Conservation (phyloP, 2,113 vertebrate genomes). For the Anolis carolinensis region DNA sequence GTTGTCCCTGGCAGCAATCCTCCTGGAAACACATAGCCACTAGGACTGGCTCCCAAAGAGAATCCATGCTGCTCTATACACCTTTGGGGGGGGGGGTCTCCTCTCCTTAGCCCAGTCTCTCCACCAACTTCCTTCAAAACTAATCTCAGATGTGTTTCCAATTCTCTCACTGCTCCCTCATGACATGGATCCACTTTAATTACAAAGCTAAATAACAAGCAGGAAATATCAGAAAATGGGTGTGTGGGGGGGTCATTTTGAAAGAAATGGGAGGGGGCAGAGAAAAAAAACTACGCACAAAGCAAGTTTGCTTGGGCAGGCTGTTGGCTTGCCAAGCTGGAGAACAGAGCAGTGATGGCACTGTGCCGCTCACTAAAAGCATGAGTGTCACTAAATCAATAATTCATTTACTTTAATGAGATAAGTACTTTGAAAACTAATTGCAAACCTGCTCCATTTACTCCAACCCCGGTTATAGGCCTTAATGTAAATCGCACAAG, state of each 20-base stretch:
- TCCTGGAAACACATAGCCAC: not conserved
- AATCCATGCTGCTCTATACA: not conserved
- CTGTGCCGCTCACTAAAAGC: conserved; percentile 88
- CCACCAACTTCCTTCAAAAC: not conserved
- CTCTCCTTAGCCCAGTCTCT: not conserved
- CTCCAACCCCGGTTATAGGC: conserved; percentile 79
- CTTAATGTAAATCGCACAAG: conserved; percentile 83
- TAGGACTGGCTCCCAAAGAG: accelerated
- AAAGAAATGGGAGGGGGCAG: conserved; percentile 22
- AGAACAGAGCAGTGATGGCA: conserved; percentile 81
- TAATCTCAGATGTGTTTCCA: conserved; percentile 1
- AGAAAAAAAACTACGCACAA: not conserved
- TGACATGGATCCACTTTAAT: conserved; percentile 23
- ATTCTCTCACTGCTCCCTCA: not conserved
- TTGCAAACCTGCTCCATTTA: conserved; percentile 92
- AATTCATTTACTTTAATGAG: conserved; percentile 99
- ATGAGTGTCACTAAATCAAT: conserved; percentile 96
- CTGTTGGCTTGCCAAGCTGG: conserved; percentile 72
- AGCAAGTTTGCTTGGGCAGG: conserved; percentile 56
- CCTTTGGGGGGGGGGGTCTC: not conserved
- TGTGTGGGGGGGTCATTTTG: not conserved
- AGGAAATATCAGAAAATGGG: conserved; percentile 56
- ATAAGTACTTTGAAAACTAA: conserved; percentile 97
- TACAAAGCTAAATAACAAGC: conserved; percentile 39
- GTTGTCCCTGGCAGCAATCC: not conserved